Conservation (phyloP, 53 echinoderm and acorn worm genomes). For the Arbacia lixula region DNA sequence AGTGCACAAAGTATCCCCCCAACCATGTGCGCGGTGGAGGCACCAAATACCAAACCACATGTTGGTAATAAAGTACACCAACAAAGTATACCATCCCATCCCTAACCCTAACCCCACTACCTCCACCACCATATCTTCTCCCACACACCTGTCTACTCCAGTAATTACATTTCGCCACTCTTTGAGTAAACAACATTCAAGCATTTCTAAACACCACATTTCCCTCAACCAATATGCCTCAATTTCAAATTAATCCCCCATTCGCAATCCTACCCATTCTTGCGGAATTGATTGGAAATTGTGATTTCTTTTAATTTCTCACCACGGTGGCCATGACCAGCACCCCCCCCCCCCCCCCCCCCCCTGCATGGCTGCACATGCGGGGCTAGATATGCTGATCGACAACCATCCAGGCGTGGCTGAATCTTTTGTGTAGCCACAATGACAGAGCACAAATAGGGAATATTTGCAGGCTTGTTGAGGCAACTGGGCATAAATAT, state of each 20-base stretch:
- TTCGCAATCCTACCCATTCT: too few species aligned
- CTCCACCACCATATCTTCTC: too few species aligned
- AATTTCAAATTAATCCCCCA: too few species aligned
- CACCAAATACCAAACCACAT: slow-evolving; percentile 41
- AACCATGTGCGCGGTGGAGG: too few species aligned
- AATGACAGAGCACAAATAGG: slow-evolving; percentile 42
- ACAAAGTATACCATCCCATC: neutral
- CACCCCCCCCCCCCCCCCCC: too few species aligned
- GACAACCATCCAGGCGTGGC: slow-evolving; percentile 17
- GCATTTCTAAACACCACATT: slow-evolving; percentile 8
- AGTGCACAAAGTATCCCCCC: too few species aligned
- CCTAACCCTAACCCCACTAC: too few species aligned
- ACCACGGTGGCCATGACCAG: slow-evolving; percentile 36
- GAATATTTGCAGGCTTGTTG: slow-evolving; percentile 43
- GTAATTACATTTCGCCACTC: slow-evolving; percentile 12
- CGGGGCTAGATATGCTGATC: slow-evolving; percentile 8
- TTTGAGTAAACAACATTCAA: slow-evolving; percentile 43
- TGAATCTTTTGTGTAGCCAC: slow-evolving; percentile 38
- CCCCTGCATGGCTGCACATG: slow-evolving; percentile 25
- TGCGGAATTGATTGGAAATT: neutral
- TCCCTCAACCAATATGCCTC: too few species aligned
- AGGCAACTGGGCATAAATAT: slow-evolving; percentile 46
- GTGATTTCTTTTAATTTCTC: neutral
- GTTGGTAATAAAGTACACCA: slow-evolving; percentile 2
- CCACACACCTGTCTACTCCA: neutral